These are phyloP conservation scores for Phaenicophaeus curvirostris DNA, from an alignment of 2,797 vertebrate genomes.

Conservation along the genomic window DNA sequence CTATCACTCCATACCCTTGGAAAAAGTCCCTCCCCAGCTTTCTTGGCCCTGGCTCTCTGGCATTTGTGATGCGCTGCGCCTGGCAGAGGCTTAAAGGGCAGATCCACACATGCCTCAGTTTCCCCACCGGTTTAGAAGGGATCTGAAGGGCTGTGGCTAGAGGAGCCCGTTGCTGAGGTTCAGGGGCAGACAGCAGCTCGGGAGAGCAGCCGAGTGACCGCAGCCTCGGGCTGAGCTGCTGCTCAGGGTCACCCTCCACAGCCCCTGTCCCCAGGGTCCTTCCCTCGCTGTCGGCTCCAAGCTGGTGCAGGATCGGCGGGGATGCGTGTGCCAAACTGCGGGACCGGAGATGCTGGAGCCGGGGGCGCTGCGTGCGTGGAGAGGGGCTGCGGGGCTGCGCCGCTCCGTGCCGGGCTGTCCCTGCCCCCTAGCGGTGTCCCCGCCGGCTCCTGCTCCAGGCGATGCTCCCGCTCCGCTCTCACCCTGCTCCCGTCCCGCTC, in stretches of 20 bases:
- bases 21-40: too few species aligned
- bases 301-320: too few species aligned
- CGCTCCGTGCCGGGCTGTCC: not conserved
- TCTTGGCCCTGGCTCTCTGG: too few species aligned
- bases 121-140: not conserved
- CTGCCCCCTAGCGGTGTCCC: constrained; percentile 60
- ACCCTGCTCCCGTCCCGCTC: not conserved
- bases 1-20: too few species aligned
- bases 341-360: too few species aligned
- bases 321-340: too few species aligned
- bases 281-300: not conserved
- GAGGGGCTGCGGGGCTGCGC: not conserved
- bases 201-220: not conserved
- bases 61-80: not conserved
- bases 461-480: not conserved
- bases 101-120: not conserved
- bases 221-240: not conserved
- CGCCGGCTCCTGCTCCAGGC: not conserved
- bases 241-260: not conserved
- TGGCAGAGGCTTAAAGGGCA: not conserved
- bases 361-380: too few species aligned
- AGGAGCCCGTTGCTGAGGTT: not conserved
- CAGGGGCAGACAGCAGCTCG: not conserved
- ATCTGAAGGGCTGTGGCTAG: not conserved
- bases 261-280: not conserved